Evolutionary conservation across 2,888 invertebrate genomes (phyloP).

Genomic region (Polydesmus complanatus): DNA sequence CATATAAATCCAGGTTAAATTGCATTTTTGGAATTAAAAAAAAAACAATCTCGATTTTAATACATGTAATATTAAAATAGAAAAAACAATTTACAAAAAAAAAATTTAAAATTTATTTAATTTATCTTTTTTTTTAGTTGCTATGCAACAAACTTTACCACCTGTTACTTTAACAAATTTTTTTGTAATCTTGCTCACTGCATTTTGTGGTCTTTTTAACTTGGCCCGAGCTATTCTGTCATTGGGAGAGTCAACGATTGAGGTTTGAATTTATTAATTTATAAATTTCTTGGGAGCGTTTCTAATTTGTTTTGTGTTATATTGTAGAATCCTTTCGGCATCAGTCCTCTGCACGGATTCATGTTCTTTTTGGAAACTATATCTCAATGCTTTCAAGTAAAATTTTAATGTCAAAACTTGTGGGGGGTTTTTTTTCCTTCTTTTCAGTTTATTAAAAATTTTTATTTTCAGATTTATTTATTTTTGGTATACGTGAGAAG

Average conservation of each 20-base stretch:
- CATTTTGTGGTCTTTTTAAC: conserved; percentile 15
- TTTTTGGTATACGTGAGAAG: conserved; percentile 1
- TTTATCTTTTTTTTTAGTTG: conserved; percentile 6
- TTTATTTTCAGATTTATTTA: conserved; percentile 16
- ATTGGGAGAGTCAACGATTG: conserved; percentile 14
- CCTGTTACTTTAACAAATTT: conserved; percentile 12
- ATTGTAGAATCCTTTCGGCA: conserved; percentile 10
- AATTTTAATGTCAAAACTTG: no score
- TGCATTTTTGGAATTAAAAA: no score
- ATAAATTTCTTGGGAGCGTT: not conserved
- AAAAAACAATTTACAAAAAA: not conserved
- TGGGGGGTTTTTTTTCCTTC: no score
- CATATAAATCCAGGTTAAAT: not conserved
- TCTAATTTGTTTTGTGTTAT: not conserved
- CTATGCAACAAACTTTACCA: not conserved
- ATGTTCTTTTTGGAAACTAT: conserved; percentile 13
- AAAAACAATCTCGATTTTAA: no score
- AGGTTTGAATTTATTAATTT: conserved; percentile 4
- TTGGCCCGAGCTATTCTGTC: conserved; percentile 10
- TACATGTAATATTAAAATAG: not conserved
- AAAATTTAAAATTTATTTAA: not conserved
- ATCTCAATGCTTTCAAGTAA: conserved; percentile 14
- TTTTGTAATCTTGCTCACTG: not conserved
- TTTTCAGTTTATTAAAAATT: no score
- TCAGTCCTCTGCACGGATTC: conserved; percentile 11